Evolutionary conservation across 2,888 invertebrate genomes (phyloP).

Genomic region (Platerodrilus igneus): DNA sequence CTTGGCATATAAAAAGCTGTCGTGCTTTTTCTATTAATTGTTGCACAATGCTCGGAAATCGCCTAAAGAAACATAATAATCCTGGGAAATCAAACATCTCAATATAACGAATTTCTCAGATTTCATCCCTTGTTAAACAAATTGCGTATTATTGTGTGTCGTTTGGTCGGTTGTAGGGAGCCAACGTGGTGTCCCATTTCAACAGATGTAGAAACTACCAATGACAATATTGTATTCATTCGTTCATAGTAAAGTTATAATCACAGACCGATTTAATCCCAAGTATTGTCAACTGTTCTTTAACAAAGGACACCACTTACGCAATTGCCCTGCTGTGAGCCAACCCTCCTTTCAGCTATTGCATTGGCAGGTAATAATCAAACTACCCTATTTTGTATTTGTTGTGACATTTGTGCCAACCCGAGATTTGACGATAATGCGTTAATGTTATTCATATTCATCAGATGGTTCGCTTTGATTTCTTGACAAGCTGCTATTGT

Average conservation of each 20-base stretch:
- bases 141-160: constrained; percentile 34
- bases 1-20: too few species aligned
- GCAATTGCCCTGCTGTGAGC: constrained; percentile 33
- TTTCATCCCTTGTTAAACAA: constrained; percentile 34
- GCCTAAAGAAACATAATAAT: too few species aligned
- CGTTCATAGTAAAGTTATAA: too few species aligned
- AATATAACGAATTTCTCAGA: constrained; percentile 35
- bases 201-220: constrained; percentile 40
- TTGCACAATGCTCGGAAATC: too few species aligned
- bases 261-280: constrained; percentile 30
- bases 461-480: too few species aligned
- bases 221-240: constrained; percentile 24
- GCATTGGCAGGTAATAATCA: constrained; percentile 45
- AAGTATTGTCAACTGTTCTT: constrained; percentile 38
- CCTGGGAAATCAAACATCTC: constrained; percentile 35
- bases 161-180: too few species aligned
- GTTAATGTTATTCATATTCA: too few species aligned
- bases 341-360: constrained; percentile 14
- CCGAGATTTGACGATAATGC: too few species aligned
- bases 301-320: constrained; percentile 38
- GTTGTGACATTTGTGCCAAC: constrained; percentile 42
- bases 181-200: constrained; percentile 40
- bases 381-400: constrained; percentile 36
- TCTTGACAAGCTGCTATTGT: too few species aligned
- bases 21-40: too few species aligned